Conservation (phyloP, 2,113 vertebrate genomes). For the Semnornis frantzii region DNA sequence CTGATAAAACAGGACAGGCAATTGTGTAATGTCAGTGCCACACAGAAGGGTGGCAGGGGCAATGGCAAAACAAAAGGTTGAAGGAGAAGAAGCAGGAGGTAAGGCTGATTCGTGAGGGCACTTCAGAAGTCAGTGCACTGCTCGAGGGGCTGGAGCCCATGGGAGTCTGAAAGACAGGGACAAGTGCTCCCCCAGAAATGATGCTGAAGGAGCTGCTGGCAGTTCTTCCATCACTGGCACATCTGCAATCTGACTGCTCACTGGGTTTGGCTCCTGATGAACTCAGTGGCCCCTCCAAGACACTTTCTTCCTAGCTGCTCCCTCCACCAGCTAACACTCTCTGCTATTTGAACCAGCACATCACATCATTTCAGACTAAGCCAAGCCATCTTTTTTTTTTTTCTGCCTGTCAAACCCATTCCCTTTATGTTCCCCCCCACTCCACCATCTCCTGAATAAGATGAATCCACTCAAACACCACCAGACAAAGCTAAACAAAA, state of each 20-base stretch:
- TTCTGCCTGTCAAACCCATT: neutral
- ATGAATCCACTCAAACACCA: neutral
- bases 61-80: neutral
- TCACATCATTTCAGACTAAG: neutral
- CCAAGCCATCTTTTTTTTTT: neutral
- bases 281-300: neutral
- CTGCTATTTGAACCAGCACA: rapidly evolving
- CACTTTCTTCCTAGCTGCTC: neutral
- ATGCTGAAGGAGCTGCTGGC: rapidly evolving
- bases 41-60: neutral
- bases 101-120: neutral
- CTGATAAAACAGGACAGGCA: neutral
- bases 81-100: neutral
- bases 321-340: neutral
- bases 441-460: neutral
- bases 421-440: neutral
- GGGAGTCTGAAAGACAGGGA: neutral
- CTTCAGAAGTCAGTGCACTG: neutral
- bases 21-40: neutral
- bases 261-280: neutral
- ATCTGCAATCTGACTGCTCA: neutral
- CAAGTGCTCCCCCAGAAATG: neutral
- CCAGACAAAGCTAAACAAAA: neutral
- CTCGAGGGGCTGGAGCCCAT: neutral
- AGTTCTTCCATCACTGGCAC: rapidly evolving